A percentile compares a stretch with the other conserved stretches of the same genome.
Evolutionary conservation across 1,140 invertebrate genomes (phyloP).

Genomic region (Drosophila equinoxialis): DNA sequence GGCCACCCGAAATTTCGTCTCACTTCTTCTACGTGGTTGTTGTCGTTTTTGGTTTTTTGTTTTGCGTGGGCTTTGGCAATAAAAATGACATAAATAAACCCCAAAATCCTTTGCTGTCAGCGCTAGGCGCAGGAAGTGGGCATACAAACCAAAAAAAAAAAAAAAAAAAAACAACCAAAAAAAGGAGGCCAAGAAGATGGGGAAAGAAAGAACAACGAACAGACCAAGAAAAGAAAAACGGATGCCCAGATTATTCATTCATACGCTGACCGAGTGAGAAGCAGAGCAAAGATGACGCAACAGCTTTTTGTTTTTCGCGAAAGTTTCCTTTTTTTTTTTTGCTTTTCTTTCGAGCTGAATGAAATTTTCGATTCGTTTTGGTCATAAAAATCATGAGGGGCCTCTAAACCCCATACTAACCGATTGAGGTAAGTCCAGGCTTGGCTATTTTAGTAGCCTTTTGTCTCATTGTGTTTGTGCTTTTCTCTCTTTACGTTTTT

Average conservation of each 20-base stretch:
- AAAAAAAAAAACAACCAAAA: not conserved
- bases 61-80: constrained; percentile 46
- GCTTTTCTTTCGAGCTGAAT: constrained; percentile 47
- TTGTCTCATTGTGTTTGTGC: constrained; percentile 58
- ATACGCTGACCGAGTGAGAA: constrained; percentile 2
- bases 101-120: constrained; percentile 72
- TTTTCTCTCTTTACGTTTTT: constrained; percentile 18
- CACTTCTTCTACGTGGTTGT: not conserved
- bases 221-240: constrained; percentile 9
- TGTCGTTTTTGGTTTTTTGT: constrained; percentile 8
- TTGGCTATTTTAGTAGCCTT: constrained; percentile 53
- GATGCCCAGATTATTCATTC: constrained; percentile 50
- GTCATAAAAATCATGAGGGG: constrained; percentile 70
- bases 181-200: constrained; percentile 27
- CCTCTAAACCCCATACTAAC: constrained; percentile 13
- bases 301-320: constrained; percentile 29
- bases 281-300: constrained; percentile 45
- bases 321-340: constrained; percentile 3
- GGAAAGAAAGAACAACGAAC: constrained; percentile 4
- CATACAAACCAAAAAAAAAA: not conserved
- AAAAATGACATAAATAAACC: constrained; percentile 74
- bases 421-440: constrained; percentile 47
- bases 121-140: constrained; percentile 8
- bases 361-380: constrained; percentile 70
- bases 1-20: not conserved